Conservation (phyloP, 2,888 invertebrate genomes). For the Eulithis prunata region DNA sequence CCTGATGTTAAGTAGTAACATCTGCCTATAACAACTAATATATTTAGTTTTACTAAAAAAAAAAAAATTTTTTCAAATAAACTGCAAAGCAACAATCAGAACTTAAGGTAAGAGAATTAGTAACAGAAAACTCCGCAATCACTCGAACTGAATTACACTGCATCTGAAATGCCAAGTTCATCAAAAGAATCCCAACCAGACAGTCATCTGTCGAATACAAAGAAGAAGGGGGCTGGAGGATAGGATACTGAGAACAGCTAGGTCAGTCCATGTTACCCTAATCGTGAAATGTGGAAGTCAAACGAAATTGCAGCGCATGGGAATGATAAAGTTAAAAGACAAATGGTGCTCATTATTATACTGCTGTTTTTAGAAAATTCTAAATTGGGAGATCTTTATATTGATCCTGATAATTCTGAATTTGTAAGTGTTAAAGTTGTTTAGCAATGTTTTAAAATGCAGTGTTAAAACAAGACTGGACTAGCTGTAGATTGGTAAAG, state of each 20-base stretch:
- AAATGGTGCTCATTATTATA: too few species aligned
- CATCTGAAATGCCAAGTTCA: constrained; percentile 66
- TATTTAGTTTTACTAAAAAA: too few species aligned
- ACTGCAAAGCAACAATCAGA: constrained; percentile 13
- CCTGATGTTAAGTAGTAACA: too few species aligned
- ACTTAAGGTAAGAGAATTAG: constrained; percentile 23
- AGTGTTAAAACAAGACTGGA: constrained; percentile 1
- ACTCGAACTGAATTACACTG: constrained; percentile 54
- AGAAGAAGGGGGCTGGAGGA: constrained; percentile 49
- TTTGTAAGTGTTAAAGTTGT: too few species aligned
- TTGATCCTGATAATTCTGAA: too few species aligned
- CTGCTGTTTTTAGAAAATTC: too few species aligned
- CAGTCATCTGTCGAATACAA: constrained; percentile 76
- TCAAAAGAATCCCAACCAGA: constrained; percentile 80
- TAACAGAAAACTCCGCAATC: constrained; percentile 27
- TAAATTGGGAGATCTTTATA: too few species aligned
- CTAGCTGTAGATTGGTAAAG: constrained; percentile 20
- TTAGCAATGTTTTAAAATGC: too few species aligned
- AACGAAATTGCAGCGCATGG: too few species aligned
- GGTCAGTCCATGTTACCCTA: not conserved
- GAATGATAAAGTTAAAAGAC: too few species aligned
- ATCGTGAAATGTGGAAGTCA: too few species aligned
- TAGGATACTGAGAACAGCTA: constrained; percentile 22
- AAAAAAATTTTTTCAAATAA: not conserved
- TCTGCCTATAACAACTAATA: too few species aligned